phyloP scores from a whole-genome alignment of 2,888 invertebrate genomes.

The Omphaloscelis lunosa region DNA sequence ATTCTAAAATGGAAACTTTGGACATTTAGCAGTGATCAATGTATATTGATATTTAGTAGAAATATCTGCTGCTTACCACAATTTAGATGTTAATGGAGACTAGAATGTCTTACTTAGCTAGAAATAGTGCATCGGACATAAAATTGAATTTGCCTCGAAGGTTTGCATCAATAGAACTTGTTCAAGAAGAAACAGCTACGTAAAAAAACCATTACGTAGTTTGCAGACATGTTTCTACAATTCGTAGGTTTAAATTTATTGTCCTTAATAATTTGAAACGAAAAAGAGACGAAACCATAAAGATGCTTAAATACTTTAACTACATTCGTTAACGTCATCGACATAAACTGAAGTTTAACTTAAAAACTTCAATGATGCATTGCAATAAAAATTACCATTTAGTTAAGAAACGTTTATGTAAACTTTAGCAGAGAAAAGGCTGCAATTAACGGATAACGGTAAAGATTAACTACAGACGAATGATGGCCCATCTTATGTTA shows the following conservation, averaged over 20 bases:
- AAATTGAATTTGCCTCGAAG: not conserved
- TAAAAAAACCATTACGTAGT: not conserved
- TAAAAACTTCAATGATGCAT: slow-evolving; percentile 27
- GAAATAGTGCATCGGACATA: not conserved
- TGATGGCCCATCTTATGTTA: slow-evolving; percentile 25
- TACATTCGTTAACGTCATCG: slow-evolving; percentile 12
- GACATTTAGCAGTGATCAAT: slow-evolving; percentile 26
- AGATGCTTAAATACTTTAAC: not conserved
- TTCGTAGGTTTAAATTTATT: not conserved
- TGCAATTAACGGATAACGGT: slow-evolving; percentile 42
- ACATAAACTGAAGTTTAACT: slow-evolving; percentile 6
- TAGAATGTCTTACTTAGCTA: not conserved
- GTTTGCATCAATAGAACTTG: not conserved
- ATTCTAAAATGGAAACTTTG: slow-evolving; percentile 37
- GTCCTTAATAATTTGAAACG: not conserved
- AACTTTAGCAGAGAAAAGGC: slow-evolving; percentile 17
- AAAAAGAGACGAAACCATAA: not conserved
- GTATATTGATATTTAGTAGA: slow-evolving; percentile 41
- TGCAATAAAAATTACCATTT: slow-evolving; percentile 24
- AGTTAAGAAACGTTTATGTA: slow-evolving; percentile 33
- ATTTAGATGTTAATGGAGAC: slow-evolving; percentile 20
- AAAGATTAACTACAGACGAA: slow-evolving; percentile 24
- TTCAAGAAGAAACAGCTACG: not conserved
- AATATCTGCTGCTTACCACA: slow-evolving; percentile 4
- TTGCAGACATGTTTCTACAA: not conserved